phyloP scores from a whole-genome alignment of 1,140 invertebrate species.

The Mamestra configurata region DNA sequence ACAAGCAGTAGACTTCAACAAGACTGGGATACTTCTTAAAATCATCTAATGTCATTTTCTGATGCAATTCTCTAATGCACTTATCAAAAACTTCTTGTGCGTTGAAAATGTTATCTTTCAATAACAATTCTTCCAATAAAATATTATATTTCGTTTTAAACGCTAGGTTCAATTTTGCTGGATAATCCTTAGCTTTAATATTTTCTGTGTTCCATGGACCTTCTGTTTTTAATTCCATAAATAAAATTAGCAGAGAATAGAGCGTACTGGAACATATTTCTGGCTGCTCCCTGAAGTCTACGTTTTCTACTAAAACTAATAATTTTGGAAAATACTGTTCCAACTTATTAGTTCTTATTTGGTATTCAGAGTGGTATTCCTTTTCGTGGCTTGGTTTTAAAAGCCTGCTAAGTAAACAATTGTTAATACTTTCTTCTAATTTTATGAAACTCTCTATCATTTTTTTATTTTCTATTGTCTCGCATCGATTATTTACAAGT shows the following conservation, averaged over 20 bases:
- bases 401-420: constrained; percentile 73
- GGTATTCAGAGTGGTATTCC: constrained; percentile 67
- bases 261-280: constrained; percentile 54
- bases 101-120: constrained; percentile 58
- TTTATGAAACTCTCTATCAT: constrained; percentile 13
- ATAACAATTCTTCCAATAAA: constrained; percentile 62
- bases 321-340: constrained; percentile 63
- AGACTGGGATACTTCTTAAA: constrained; percentile 76
- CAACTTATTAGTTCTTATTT: constrained; percentile 66
- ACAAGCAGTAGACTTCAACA: constrained; percentile 72
- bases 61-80: constrained; percentile 68
- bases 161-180: constrained; percentile 64
- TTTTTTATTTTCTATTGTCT: neutral
- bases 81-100: constrained; percentile 72
- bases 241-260: constrained; percentile 67
- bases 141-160: constrained; percentile 66
- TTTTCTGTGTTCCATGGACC: constrained; percentile 65
- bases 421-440: constrained; percentile 60
- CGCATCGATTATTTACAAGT: neutral
- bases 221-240: constrained; percentile 67
- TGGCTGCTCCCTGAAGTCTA: constrained; percentile 56
- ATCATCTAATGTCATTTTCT: constrained; percentile 68
- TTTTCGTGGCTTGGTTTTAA: constrained; percentile 68
- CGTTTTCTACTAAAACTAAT: constrained; percentile 60
- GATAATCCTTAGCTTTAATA: constrained; percentile 57